phyloP scores from a whole-genome alignment of 2,113 vertebrate genomes.

The Helogale parvula region DNA sequence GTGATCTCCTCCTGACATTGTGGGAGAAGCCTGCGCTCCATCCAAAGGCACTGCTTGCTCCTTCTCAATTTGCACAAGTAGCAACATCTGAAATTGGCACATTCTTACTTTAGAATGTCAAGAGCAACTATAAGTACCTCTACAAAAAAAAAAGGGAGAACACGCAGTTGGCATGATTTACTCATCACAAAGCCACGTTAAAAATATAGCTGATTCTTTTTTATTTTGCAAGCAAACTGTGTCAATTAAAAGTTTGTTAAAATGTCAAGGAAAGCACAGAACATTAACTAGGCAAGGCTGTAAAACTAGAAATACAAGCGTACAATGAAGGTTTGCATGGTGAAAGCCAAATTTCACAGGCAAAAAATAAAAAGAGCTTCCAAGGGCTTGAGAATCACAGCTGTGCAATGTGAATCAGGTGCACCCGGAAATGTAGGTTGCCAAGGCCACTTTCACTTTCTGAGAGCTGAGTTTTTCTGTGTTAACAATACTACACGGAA shows the following conservation, averaged over 20 bases:
- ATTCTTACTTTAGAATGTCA: conserved; percentile 52
- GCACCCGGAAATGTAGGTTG: not conserved
- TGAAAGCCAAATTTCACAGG: not conserved
- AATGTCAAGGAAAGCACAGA: conserved; percentile 49
- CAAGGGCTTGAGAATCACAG: not conserved
- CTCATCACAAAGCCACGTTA: conserved; percentile 33
- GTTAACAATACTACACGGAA: not conserved
- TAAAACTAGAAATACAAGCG: not conserved
- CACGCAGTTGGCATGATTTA: conserved; percentile 1
- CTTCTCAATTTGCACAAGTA: not conserved
- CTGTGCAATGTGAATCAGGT: not conserved
- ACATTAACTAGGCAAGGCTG: not conserved
- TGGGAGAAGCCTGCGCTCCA: conserved; percentile 15
- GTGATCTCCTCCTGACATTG: not conserved
- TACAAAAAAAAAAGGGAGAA: not conserved
- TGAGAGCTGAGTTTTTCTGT: not conserved
- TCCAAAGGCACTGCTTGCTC: not conserved
- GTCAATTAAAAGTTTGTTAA: conserved; percentile 62
- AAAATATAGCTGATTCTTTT: conserved; percentile 47
- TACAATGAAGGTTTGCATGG: not conserved
- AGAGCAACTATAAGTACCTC: not conserved
- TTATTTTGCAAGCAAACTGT: conserved; percentile 58
- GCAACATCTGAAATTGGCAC: not conserved
- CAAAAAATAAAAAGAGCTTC: not conserved
- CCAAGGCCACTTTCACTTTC: not conserved